Evolutionary conservation across 2,888 invertebrate species (phyloP).

Genomic region (Torymus aiolomorphi): DNA sequence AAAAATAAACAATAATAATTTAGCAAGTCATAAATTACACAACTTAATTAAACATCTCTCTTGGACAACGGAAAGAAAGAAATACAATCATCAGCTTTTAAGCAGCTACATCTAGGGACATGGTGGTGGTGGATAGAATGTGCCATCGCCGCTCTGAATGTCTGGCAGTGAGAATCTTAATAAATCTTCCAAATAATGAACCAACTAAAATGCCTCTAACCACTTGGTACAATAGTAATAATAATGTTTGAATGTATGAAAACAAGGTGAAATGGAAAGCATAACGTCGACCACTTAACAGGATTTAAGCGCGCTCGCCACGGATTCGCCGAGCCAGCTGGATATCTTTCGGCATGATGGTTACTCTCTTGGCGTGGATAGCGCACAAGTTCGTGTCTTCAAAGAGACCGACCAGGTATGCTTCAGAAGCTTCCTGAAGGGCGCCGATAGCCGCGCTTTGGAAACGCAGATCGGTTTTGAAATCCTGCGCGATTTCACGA

Average conservation of each 20-base stretch:
- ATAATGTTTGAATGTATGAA: conserved; percentile 62
- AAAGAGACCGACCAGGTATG: conserved; percentile 91
- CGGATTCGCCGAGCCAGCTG: conserved; percentile 97
- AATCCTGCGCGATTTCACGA: conserved; percentile 97
- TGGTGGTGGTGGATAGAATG: conserved; percentile 26
- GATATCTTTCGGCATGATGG: conserved; percentile 99
- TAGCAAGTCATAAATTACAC: conserved; percentile 42
- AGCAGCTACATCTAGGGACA: conserved; percentile 33
- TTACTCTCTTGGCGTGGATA: conserved; percentile 94
- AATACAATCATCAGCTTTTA: conserved; percentile 36
- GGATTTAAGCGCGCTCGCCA: conserved; percentile 91
- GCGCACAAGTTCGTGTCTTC: conserved; percentile 99
- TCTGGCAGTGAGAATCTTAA: conserved; percentile 69
- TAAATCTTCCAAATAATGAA: conserved; percentile 62
- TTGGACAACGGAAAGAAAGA: conserved; percentile 14
- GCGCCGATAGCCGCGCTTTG: conserved; percentile 97
- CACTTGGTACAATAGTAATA: conserved; percentile 46
- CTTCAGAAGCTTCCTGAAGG: conserved; percentile 93
- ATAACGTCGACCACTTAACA: conserved; percentile 37
- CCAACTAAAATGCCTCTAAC: conserved; percentile 61
- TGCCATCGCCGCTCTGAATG: conserved; percentile 55
- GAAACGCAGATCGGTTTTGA: conserved; percentile 97
- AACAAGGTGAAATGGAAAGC: conserved; percentile 62
- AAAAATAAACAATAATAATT: conserved; percentile 52
- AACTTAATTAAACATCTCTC: conserved; percentile 33